These are phyloP conservation scores for Zaprionus bogoriensis DNA, from an alignment of 2,888 invertebrate genomes.

Conservation along the genomic window DNA sequence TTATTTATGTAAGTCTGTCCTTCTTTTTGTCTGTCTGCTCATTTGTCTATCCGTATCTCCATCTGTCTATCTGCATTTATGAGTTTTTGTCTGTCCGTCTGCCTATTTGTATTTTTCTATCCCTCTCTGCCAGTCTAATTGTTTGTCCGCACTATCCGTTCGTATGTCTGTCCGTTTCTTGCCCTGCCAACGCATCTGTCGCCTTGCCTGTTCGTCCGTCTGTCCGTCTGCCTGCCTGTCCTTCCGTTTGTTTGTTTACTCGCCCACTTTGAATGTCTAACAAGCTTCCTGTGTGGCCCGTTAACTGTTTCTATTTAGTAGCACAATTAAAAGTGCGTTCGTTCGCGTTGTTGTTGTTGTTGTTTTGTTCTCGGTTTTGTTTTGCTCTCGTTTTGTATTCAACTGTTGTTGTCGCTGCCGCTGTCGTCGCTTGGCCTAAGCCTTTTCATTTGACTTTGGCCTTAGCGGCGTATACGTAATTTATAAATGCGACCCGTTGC, in stretches of 20 bases:
- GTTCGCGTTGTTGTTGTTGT: slow-evolving; percentile 1
- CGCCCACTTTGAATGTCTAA: slow-evolving; percentile 57
- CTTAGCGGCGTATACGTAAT: slow-evolving; percentile 42
- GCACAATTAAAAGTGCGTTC: slow-evolving; percentile 49
- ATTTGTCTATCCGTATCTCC: too few species aligned
- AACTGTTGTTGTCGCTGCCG: slow-evolving; percentile 22
- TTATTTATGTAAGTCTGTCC: neutral
- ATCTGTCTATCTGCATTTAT: too few species aligned
- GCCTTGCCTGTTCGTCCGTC: neutral
- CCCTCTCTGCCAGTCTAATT: too few species aligned
- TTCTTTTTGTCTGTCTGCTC: too few species aligned
- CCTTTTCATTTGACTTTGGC: slow-evolving; percentile 1
- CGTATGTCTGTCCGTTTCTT: neutral
- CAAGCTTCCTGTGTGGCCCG: slow-evolving; percentile 51
- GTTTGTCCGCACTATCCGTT: slow-evolving; percentile 6
- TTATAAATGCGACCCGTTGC: neutral
- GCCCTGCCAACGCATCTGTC: too few species aligned
- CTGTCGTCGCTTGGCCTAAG: neutral
- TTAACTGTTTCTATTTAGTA: slow-evolving; percentile 45
- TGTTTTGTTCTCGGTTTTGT: slow-evolving; percentile 10
- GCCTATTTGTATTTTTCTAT: neutral
- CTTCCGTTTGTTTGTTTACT: slow-evolving; percentile 5
- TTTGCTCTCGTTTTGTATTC: slow-evolving; percentile 16
- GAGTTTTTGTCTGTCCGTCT: neutral
- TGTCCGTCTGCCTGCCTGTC: too few species aligned